Base-by-base conservation (phyloP, 2,888 invertebrate species). In the Spisula subtruncata region DNA sequence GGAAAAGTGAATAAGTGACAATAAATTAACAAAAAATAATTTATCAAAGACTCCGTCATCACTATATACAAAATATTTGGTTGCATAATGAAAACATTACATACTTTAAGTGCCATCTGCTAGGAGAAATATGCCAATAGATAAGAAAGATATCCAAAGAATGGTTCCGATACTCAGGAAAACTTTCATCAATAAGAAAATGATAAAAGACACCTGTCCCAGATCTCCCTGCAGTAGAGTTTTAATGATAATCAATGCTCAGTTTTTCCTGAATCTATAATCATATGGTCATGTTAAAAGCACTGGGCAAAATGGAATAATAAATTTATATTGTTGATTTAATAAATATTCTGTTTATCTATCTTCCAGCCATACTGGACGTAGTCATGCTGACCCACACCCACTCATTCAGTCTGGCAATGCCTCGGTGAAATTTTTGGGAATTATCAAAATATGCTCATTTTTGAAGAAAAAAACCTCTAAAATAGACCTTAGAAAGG, bases 51-150 rank as follows among this genome's bases (percentile, higher is more conserved):
- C 16, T 1, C 75, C 35, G 75, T 75, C 75, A 75, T 75, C 75
- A 75, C 6, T 32, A 75, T 75, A 35, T 32, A 75, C 75, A 75
- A 32, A 75, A 75, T 75, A 75, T 75, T 75, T 75, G 75, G 75
- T 35, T 75, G 32, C 35, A 75, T 75, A 75, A 75, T 75, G 75
- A 75, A 75, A 75, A 75, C 75, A 75, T 75, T 32, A 32, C 35
- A 75, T 75, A 75, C 25, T 16, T 60, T 16, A 75, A 75, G 35
- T 32, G 35, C 75, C 75, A 75, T 75, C 75, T 75, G 75, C 75
- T 35, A 35, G 75, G 1, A 75, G 75, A 4, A 32, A 75, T 18
- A 35, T 75, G 75, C 75, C 75, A 75, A 75, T 16, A 35, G 75
- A 75, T 75, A 75, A 75, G 16, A 5, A 18, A 75, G 75, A 75